Conservation (phyloP, 2,888 invertebrate species). For the Drosophila meridiana region DNA sequence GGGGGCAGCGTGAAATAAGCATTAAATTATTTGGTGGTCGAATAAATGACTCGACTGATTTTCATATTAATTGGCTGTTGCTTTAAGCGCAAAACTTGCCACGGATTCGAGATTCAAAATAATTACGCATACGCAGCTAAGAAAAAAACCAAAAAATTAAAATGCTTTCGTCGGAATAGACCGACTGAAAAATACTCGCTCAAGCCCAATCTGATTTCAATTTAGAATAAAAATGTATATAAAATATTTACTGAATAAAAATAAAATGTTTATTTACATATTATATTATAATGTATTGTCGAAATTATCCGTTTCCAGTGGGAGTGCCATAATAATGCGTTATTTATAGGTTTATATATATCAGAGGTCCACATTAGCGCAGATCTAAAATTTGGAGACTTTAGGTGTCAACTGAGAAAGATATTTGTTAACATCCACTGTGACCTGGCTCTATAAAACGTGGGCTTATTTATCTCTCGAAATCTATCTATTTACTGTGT, state of each 20-base stretch:
- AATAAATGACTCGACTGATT: constrained; percentile 56
- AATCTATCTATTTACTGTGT: no score
- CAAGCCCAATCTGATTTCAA: not conserved
- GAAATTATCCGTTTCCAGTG: no score
- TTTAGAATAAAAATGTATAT: no score
- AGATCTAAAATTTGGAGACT: not conserved
- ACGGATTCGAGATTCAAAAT: constrained; percentile 2
- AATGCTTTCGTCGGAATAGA: not conserved
- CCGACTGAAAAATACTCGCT: not conserved
- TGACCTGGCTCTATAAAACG: no score
- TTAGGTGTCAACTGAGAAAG: not conserved
- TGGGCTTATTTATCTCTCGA: no score
- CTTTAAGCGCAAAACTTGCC: constrained; percentile 13
- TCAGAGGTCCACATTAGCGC: not conserved
- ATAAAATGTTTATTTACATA: no score
- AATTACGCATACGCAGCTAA: constrained; percentile 37
- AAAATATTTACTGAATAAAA: no score
- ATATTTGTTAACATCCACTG: no score
- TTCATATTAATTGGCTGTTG: constrained; percentile 77
- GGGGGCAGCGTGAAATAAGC: constrained; percentile 49
- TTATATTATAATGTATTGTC: no score
- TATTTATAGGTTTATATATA: not conserved
- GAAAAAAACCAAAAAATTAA: not conserved
- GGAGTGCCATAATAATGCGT: no score
- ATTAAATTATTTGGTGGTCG: constrained; percentile 53